Conservation (phyloP, 1,140 invertebrate genomes). For the Heliothis virescens region DNA sequence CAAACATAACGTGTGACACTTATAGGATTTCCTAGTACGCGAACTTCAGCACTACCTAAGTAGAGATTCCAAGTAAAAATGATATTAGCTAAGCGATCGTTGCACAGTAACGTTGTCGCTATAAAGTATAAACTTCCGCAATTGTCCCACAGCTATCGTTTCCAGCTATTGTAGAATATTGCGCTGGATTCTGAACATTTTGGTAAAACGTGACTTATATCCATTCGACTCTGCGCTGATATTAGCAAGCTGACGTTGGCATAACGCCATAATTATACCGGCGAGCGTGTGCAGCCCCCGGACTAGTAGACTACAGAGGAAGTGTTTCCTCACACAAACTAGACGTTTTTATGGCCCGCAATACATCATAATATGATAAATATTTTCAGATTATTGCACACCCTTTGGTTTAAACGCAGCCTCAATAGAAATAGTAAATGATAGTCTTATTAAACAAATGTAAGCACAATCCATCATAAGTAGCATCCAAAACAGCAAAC, state of each 20-base stretch:
- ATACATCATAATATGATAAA: constrained; percentile 51
- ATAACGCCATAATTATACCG: constrained; percentile 69
- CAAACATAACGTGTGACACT: background rate
- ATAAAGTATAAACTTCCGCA: constrained; percentile 55
- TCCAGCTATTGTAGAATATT: constrained; percentile 53
- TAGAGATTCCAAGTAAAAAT: constrained; percentile 9
- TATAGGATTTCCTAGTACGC: constrained; percentile 13
- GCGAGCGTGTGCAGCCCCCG: constrained; percentile 47
- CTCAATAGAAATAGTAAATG: background rate
- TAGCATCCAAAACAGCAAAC: too few relatives aligned
- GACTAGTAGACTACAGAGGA: constrained; percentile 64
- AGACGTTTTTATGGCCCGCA: constrained; percentile 68
- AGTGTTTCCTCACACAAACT: constrained; percentile 64
- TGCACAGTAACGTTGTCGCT: constrained; percentile 46
- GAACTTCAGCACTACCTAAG: background rate
- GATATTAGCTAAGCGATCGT: constrained; percentile 16
- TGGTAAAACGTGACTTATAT: constrained; percentile 70
- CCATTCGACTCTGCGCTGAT: constrained; percentile 56
- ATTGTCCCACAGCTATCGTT: constrained; percentile 51
- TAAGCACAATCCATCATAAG: too few relatives aligned
- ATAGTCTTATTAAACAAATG: background rate
- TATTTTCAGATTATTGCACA: constrained; percentile 25
- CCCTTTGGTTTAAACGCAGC: constrained; percentile 11
- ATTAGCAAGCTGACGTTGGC: constrained; percentile 70
- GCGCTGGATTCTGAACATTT: constrained; percentile 69